These are phyloP conservation scores for Lagopus leucura DNA, from an alignment of 2,113 vertebrate species.

Conservation along the genomic window DNA sequence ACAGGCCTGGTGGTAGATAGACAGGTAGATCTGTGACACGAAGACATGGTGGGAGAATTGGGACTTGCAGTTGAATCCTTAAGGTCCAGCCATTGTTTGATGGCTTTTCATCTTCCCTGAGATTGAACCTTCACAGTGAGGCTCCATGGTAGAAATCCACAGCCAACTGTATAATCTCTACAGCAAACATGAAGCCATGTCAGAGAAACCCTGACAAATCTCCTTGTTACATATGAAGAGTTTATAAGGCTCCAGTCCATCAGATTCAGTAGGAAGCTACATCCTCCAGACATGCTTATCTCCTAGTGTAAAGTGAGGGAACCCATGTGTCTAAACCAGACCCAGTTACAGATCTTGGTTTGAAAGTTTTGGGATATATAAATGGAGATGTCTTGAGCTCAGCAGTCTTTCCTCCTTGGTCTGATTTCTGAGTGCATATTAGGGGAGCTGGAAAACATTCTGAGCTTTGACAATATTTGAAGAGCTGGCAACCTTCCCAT, in stretches of 20 bases:
- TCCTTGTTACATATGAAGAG: not conserved
- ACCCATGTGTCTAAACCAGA: not conserved
- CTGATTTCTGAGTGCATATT: not conserved
- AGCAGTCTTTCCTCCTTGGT: not conserved
- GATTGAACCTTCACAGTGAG: not conserved
- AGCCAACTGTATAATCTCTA: not conserved
- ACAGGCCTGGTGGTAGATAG: not conserved
- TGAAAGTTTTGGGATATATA: not conserved
- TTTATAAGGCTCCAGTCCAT: not conserved
- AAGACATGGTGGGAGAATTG: not conserved
- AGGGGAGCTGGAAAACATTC: constrained; percentile 13
- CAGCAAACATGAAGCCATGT: not conserved
- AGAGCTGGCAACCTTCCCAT: constrained; percentile 20
- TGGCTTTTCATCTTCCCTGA: not conserved
- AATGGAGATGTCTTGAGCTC: not conserved
- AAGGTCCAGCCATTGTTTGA: not conserved
- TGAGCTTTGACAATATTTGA: constrained; percentile 22
- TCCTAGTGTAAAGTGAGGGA: not conserved
- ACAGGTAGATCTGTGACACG: not conserved
- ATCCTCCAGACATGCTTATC: not conserved
- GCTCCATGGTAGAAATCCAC: not conserved
- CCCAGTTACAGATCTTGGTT: not conserved
- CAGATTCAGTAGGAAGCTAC: not conserved
- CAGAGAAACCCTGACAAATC: not conserved
- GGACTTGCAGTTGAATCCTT: not conserved